Percentiles rank a stretch among this genome's conserved stretches.
These are phyloP conservation scores for Neodon shergylaensis DNA, from an alignment of 2,113 vertebrate species.

Conservation along the genomic window DNA sequence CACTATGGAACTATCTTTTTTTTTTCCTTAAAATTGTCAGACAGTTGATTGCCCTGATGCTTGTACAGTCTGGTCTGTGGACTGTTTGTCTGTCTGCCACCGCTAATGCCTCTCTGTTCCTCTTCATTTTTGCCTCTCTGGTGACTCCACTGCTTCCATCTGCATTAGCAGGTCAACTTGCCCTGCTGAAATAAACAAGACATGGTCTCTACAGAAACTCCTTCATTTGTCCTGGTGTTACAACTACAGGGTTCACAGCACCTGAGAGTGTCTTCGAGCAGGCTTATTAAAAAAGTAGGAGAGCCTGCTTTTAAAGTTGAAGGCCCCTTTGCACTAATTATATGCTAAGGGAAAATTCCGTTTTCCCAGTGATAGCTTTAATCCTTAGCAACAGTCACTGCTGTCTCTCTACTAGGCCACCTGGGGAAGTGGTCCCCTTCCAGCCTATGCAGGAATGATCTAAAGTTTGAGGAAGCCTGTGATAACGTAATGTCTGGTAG, in stretches of 20 bases:
- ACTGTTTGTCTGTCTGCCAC: too few species aligned
- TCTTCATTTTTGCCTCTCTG: background rate
- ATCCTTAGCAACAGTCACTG: background rate
- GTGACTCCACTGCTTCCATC: background rate
- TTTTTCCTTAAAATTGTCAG: background rate
- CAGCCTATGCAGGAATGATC: background rate
- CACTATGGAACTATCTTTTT: background rate
- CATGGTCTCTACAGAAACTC: background rate
- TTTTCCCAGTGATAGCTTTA: background rate
- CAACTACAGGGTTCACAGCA: background rate
- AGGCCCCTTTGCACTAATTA: background rate
- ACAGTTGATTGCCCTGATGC: accelerated
- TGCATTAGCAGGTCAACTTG: background rate
- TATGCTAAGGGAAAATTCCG: background rate
- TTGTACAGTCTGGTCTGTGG: background rate
- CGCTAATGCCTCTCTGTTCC: background rate
- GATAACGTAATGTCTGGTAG: background rate
- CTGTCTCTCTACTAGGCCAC: background rate
- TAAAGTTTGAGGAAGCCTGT: background rate
- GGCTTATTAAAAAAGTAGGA: background rate
- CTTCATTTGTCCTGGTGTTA: background rate
- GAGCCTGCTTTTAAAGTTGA: background rate
- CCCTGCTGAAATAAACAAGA: background rate
- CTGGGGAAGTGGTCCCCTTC: background rate
- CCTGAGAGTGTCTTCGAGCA: background rate